Percentiles rank a stretch among this genome's conserved stretches.
Conservation (phyloP, 1,140 invertebrate genomes). For the Microplitis demolitor region DNA sequence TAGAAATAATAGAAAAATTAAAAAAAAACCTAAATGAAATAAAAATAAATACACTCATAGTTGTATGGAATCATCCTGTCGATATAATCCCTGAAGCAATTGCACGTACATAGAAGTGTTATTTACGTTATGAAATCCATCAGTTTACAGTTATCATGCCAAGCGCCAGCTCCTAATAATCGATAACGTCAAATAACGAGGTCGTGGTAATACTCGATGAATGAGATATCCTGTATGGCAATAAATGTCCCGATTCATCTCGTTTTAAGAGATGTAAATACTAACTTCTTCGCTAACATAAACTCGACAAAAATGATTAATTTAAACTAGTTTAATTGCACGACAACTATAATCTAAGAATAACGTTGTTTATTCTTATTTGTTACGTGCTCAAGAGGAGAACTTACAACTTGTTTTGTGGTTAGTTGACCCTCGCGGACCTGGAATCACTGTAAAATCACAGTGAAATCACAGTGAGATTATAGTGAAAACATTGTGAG, state of each 20-base stretch:
- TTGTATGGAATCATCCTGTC: neutral
- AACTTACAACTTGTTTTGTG: too few species aligned
- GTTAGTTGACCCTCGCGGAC: too few species aligned
- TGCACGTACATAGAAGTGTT: slow-evolving; percentile 35
- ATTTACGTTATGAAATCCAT: slow-evolving; percentile 49
- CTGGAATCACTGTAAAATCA: too few species aligned
- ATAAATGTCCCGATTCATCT: neutral
- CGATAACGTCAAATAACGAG: slow-evolving; percentile 49
- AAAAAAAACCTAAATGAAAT: too few species aligned
- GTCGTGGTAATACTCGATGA: slow-evolving; percentile 27
- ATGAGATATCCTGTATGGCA: neutral
- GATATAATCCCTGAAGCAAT: slow-evolving; percentile 32
- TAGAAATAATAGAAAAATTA: too few species aligned
- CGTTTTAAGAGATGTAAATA: neutral
- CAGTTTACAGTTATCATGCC: slow-evolving; percentile 51
- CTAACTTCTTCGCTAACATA: neutral
- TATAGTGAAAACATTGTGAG: too few species aligned
- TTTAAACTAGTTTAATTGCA: too few species aligned
- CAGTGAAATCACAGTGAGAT: too few species aligned
- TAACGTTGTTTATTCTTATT: too few species aligned
- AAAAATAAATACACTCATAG: neutral
- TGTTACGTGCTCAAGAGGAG: too few species aligned
- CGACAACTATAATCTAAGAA: too few species aligned
- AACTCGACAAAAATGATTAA: neutral
- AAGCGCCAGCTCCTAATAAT: slow-evolving; percentile 37